Evolutionary conservation across 2,113 vertebrate species (phyloP).

Genomic region (Zingel zingel): DNA sequence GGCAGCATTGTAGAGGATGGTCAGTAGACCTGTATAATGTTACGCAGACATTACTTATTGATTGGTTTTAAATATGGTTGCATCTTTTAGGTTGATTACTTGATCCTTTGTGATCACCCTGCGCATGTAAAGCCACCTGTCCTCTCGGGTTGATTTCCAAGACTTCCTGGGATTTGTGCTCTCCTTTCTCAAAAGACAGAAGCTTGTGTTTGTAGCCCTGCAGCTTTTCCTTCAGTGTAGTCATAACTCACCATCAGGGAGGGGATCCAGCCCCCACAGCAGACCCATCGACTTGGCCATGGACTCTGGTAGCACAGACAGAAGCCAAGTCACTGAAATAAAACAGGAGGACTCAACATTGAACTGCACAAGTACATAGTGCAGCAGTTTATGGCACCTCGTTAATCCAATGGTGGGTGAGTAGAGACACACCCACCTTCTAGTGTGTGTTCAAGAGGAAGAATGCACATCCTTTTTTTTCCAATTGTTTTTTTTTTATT

Average conservation of each 20-base stretch:
- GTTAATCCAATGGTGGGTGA: conserved; percentile 29
- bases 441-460: not conserved
- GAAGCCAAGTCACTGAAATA: not conserved
- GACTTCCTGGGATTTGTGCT: conserved; percentile 76
- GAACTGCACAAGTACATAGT: not conserved
- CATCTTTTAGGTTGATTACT: too few species aligned
- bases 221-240: conserved; percentile 79
- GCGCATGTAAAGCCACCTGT: conserved; percentile 56
- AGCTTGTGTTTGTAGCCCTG: conserved; percentile 73
- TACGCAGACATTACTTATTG: not conserved
- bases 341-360: not conserved
- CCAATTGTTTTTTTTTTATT: conserved; percentile 76
- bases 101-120: not conserved
- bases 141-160: conserved; percentile 76
- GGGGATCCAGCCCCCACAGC: conserved; percentile 77
- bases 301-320: not conserved
- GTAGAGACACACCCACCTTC: not conserved
- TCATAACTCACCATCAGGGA: conserved; percentile 80
- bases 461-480: not conserved
- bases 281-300: conserved; percentile 73
- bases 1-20: conserved; percentile 9
- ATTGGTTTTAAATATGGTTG: not conserved
- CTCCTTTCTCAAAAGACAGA: conserved; percentile 74
- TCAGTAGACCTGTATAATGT: not conserved
- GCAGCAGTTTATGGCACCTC: conserved; percentile 20